phyloP scores from a whole-genome alignment of 2,113 vertebrate species.

The Ailurus styani region DNA sequence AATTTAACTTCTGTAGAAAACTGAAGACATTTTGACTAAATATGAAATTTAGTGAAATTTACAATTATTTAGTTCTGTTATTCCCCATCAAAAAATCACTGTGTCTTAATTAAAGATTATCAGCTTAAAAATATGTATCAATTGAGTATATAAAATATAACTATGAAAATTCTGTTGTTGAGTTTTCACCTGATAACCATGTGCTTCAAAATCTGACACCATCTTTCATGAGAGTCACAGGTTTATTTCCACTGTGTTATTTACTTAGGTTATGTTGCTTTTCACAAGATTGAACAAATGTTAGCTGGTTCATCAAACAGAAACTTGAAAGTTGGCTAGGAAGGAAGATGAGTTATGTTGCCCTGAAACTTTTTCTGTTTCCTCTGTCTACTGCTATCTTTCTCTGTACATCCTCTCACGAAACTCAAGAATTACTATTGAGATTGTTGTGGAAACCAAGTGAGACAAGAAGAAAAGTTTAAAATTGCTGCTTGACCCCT shows the following conservation, averaged over 20 bases:
- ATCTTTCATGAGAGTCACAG: background rate
- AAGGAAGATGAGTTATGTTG: background rate
- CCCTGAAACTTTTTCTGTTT: background rate
- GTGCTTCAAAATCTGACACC: background rate
- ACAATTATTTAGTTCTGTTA: background rate
- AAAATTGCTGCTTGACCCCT: background rate
- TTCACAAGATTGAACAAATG: background rate
- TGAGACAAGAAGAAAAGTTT: background rate
- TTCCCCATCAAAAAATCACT: background rate
- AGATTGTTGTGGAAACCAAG: background rate
- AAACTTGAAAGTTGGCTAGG: background rate
- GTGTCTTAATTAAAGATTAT: background rate
- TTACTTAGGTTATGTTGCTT: background rate
- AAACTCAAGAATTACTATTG: background rate
- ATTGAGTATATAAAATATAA: background rate
- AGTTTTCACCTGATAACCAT: background rate
- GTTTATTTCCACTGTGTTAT: background rate
- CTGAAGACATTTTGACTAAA: background rate
- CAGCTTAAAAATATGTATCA: background rate
- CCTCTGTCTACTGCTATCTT: background rate
- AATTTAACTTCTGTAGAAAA: background rate
- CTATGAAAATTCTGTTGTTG: background rate
- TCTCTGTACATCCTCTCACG: background rate
- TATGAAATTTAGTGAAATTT: background rate
- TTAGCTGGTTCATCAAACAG: background rate